These are phyloP conservation scores for Caenorhabditis afra DNA, from an alignment of 2,888 invertebrate genomes.

Conservation along the genomic window DNA sequence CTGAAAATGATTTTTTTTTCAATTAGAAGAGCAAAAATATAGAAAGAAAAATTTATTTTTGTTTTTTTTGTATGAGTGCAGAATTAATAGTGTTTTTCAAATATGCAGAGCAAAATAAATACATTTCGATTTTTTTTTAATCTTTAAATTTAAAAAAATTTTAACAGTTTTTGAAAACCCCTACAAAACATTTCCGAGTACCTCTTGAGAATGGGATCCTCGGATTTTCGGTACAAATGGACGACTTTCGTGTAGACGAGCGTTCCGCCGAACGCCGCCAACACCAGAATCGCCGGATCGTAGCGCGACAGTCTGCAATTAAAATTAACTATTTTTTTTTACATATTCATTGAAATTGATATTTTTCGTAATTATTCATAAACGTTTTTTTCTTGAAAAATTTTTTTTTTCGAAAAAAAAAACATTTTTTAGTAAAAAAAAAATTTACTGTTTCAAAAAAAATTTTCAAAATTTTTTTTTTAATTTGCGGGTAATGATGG, in stretches of 20 bases:
- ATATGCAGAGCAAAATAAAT: too few relatives aligned
- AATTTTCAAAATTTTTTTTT: not conserved
- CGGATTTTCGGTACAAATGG: slow-evolving; percentile 64
- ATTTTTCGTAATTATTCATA: too few relatives aligned
- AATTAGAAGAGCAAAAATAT: not conserved
- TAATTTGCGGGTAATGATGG: too few relatives aligned
- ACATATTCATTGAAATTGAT: too few relatives aligned
- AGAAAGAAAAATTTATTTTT: not conserved
- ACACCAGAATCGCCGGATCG: slow-evolving; percentile 71
- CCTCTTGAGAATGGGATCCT: slow-evolving; percentile 73
- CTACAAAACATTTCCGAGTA: slow-evolving; percentile 18
- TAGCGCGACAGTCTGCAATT: slow-evolving; percentile 46
- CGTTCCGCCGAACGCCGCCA: slow-evolving; percentile 72
- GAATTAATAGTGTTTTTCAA: too few relatives aligned
- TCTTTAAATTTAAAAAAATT: too few relatives aligned
- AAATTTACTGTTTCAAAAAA: too few relatives aligned
- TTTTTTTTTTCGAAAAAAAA: not conserved
- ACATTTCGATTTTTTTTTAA: not conserved
- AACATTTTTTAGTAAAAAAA: not conserved
- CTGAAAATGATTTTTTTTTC: not conserved
- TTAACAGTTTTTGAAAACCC: too few relatives aligned
- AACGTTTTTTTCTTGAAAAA: too few relatives aligned
- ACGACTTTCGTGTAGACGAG: slow-evolving; percentile 67
- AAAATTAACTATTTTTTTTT: too few relatives aligned
- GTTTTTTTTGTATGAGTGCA: too few relatives aligned